Conservation (phyloP, 2,113 vertebrate genomes). For the Prunella himalayana region DNA sequence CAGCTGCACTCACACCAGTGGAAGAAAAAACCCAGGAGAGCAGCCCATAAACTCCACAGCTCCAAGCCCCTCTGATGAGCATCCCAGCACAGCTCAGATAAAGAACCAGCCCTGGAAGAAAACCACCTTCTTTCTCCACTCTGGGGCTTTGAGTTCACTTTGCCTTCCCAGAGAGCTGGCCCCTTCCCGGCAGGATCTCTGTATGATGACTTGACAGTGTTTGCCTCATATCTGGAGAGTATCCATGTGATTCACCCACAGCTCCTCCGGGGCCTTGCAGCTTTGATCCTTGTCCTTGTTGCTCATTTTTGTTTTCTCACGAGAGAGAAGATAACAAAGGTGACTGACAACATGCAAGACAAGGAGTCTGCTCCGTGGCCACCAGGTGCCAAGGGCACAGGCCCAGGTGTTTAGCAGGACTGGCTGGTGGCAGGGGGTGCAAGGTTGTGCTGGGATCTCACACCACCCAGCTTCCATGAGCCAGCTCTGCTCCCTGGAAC, state of each 20-base stretch:
- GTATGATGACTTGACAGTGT: neutral
- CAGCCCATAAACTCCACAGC: too few relatives aligned
- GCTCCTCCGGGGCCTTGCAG: neutral
- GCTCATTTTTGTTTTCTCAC: neutral
- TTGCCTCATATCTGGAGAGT: neutral
- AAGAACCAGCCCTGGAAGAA: neutral
- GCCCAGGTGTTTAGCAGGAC: neutral
- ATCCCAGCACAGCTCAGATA: accelerated
- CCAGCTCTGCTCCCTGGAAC: neutral
- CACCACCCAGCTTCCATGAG: neutral
- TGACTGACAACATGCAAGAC: neutral
- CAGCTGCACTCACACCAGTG: neutral
- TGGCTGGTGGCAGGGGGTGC: accelerated
- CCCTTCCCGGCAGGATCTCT: neutral
- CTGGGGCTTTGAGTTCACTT: neutral
- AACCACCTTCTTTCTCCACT: neutral
- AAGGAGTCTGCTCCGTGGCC: neutral
- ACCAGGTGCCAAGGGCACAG: neutral
- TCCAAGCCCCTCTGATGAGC: neutral
- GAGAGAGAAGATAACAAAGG: neutral
- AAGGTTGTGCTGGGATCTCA: neutral
- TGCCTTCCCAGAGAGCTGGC: neutral
- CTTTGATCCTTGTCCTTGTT: neutral
- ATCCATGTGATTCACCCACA: neutral
- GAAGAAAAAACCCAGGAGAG: neutral